Base-by-base conservation (phyloP, 2,888 invertebrate species). In the Aspidiotus destructor region DNA sequence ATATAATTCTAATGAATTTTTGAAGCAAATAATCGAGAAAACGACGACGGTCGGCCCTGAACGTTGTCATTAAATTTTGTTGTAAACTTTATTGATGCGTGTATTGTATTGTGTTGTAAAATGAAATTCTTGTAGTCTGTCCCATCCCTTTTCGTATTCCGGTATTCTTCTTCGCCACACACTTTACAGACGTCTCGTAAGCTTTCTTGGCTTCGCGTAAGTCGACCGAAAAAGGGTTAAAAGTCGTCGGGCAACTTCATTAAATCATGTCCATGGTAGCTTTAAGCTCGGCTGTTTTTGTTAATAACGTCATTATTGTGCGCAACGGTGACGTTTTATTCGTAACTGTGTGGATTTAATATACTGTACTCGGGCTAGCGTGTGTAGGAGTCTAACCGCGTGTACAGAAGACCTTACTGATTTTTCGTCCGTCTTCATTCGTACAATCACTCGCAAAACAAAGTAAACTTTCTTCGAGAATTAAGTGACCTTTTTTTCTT, bases 231-330 rank as follows among this genome's bases (percentile, higher is more conserved):
- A 48, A 48, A 48, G 48, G 48, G 48, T 48, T 48, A n/a, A 48
- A 48, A 48, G 48, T 48, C 48, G 48, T n/a, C 48, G n/a, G 48
- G 11, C 48, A n/a, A 48, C 11, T 28, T 48, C 48, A 48, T n/a
- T 48, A 48, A 48, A 48, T 48, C 48, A 48, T 48, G 10, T 48
- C 48, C n/a, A n/a, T 48, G 28, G 28, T 28, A 28, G 28, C 28
- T 28, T 28, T 28, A 28, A 48, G n/a, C 48, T 48, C n/a, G 10
- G 48, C 48, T n/a, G 48, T n/a, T 48, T 28, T n/a, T n/a, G 48
- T 48, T 48, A 48, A 48, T 48, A 48, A 48, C 48, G 48, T 48
- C 48, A 48, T 48, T 48, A 48, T 48, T 48, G 48, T 48, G 28
- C 28, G 28, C 28, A 28, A 28, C 48, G 48, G 48, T 48, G 48